phyloP scores from a whole-genome alignment of 1,140 invertebrate species.

The Bombyx mori region ASM3026992v2 NC_085110.1:16164001-16164500 shows the following conservation, averaged over 20 bases:
- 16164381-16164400: slow-evolving; percentile 63
- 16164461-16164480: slow-evolving; percentile 59
- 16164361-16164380: slow-evolving; percentile 64
- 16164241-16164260: slow-evolving; percentile 69
- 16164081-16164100: slow-evolving; percentile 42
- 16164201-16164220: slow-evolving; percentile 60
- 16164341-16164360: slow-evolving; percentile 64
- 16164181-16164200: slow-evolving; percentile 68
- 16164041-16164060: slow-evolving; percentile 52
- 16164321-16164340: slow-evolving; percentile 59
- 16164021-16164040: slow-evolving; percentile 46
- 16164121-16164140: slow-evolving; percentile 72
- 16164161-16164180: slow-evolving; percentile 52
- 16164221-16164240: slow-evolving; percentile 51
- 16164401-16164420: slow-evolving; percentile 57
- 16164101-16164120: slow-evolving; percentile 71
- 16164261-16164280: slow-evolving; percentile 38
- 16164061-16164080: slow-evolving; percentile 56
- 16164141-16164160: slow-evolving; percentile 62
- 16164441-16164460: slow-evolving; percentile 66
- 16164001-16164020: slow-evolving; percentile 50
- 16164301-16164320: slow-evolving; percentile 56
- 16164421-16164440: slow-evolving; percentile 62
- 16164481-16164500: slow-evolving; percentile 67
- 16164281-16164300: slow-evolving; percentile 36